Evolutionary conservation across 2,113 vertebrate genomes (phyloP).

Genomic region (Trochalopteron elliotii): DNA sequence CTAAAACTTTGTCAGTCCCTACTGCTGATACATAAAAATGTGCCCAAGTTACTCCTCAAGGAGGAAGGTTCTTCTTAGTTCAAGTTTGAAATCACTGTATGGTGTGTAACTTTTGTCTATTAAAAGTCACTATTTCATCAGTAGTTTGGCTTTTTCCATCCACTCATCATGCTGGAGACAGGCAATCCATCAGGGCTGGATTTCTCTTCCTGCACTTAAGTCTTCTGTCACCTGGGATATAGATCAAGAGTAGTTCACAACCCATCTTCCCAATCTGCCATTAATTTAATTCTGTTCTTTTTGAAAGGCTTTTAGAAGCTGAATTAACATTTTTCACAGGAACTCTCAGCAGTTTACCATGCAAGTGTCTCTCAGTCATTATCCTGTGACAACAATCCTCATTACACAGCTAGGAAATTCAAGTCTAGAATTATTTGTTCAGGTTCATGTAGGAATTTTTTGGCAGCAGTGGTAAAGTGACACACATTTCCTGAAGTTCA

Average conservation of each 20-base stretch:
- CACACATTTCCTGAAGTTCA: constrained; percentile 1
- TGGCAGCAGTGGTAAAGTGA: background rate
- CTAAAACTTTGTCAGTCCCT: background rate
- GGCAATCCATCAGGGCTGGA: background rate
- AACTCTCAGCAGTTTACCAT: background rate
- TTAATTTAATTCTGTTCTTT: background rate
- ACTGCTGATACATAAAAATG: background rate
- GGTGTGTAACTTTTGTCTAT: background rate
- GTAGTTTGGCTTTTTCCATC: background rate
- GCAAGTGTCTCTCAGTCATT: background rate
- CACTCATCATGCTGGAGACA: background rate
- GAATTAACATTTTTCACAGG: background rate
- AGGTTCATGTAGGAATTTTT: background rate
- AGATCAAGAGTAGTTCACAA: background rate
- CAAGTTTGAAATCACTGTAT: background rate
- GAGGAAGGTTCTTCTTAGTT: background rate
- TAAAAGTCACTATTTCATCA: background rate
- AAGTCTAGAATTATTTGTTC: background rate
- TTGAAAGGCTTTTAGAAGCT: constrained; percentile 23
- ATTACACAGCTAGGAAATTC: background rate
- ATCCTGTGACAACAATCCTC: background rate
- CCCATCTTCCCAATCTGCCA: background rate
- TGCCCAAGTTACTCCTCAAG: background rate
- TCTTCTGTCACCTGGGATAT: background rate
- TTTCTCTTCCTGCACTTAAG: background rate